These are phyloP conservation scores for Theristicus caerulescens DNA, from an alignment of 2,113 vertebrate species.

Conservation along the genomic window DNA sequence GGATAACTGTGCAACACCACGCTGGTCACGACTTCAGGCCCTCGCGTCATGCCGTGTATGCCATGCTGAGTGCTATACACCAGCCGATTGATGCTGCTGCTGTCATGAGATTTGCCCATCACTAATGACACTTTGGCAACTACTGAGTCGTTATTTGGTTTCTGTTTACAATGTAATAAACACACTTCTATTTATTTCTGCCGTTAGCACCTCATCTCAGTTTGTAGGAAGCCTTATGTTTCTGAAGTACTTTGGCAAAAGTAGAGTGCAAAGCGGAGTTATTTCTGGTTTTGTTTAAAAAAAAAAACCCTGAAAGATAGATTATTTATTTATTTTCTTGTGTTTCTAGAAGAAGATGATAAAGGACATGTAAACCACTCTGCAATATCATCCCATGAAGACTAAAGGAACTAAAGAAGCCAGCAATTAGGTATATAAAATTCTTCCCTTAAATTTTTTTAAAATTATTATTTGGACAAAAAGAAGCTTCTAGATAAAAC, in stretches of 20 bases:
- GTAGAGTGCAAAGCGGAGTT: neutral
- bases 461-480: neutral
- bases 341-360: neutral
- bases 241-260: neutral
- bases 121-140: neutral
- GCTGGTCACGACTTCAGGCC: rapidly evolving
- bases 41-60: rapidly evolving
- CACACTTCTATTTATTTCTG: neutral
- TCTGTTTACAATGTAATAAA: neutral
- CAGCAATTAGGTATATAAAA: neutral
- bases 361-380: neutral
- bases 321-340: neutral
- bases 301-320: neutral
- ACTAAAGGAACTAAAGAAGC: neutral
- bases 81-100: neutral
- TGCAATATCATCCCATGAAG: neutral
- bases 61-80: rapidly evolving
- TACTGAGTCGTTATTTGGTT: neutral
- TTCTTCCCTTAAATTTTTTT: neutral
- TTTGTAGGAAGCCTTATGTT: neutral
- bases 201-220: neutral
- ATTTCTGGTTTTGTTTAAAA: neutral
- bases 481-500: neutral
- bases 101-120: neutral
- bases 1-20: rapidly evolving